Evolutionary conservation across 2,888 invertebrate species (phyloP).

Genomic region (Sinodicranocentrus sp.): DNA sequence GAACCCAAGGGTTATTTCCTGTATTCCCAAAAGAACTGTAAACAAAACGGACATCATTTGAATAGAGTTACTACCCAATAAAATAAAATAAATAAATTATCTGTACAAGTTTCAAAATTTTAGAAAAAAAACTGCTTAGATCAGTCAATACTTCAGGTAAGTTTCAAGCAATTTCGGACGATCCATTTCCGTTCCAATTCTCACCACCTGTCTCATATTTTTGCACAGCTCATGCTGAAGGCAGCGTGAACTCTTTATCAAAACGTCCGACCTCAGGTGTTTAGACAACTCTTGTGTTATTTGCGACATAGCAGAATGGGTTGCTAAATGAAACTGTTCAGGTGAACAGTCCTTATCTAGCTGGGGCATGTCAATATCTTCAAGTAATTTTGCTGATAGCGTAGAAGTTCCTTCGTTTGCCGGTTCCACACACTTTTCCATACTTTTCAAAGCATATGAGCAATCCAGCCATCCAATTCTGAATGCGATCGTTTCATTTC

Average conservation of each 20-base stretch:
- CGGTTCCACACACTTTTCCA: slow-evolving; percentile 34
- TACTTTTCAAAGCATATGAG: slow-evolving; percentile 27
- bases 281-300: slow-evolving; percentile 69
- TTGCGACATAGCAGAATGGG: slow-evolving; percentile 6
- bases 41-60: slow-evolving; percentile 14
- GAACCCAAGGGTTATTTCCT: slow-evolving; percentile 73
- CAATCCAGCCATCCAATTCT: slow-evolving; percentile 47
- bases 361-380: no score
- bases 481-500: neutral
- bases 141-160: slow-evolving; percentile 35
- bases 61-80: no score
- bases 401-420: no score
- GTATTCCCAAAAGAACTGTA: slow-evolving; percentile 71
- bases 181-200: slow-evolving; percentile 5
- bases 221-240: slow-evolving; percentile 74
- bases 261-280: slow-evolving; percentile 66
- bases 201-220: slow-evolving; percentile 55
- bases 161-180: slow-evolving; percentile 15
- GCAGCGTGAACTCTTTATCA: slow-evolving; percentile 73
- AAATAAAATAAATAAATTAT: neutral
- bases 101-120: no score
- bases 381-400: no score
- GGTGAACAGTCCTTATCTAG: slow-evolving; percentile 18
- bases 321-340: slow-evolving; percentile 12
- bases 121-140: no score